Evolutionary conservation across 2,797 vertebrate species (phyloP).

Genomic region (Tadarida brasiliensis): DNA sequence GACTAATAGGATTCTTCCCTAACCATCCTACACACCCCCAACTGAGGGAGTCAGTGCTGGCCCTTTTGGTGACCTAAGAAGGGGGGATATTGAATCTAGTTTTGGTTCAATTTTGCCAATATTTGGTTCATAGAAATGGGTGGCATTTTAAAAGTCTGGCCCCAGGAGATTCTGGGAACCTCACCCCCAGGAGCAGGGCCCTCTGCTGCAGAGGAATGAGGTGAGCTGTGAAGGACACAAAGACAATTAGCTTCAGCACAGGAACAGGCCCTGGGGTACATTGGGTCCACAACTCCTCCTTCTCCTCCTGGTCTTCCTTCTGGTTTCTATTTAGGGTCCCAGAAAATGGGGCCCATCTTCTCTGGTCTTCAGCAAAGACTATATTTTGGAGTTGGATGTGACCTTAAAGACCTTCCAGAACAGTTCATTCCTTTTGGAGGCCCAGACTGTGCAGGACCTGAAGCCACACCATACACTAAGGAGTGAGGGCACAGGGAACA

Average conservation of each 20-base stretch:
- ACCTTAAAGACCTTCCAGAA: constrained; percentile 46
- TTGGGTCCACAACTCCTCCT: background rate
- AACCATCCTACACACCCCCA: background rate
- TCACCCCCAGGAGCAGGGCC: background rate
- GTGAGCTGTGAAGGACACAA: constrained; percentile 9
- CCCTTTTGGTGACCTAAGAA: constrained; percentile 48
- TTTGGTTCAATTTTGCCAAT: constrained; percentile 40
- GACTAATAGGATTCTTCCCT: constrained; percentile 38
- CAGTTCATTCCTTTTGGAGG: constrained; percentile 18
- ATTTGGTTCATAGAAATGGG: constrained; percentile 22
- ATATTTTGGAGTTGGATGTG: constrained; percentile 53
- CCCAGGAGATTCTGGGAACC: constrained; percentile 28
- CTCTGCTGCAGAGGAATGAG: background rate
- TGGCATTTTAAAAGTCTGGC: constrained; percentile 47
- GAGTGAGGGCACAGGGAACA: constrained; percentile 51
- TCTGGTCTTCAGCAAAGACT: constrained; percentile 53
- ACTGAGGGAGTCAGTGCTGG: background rate
- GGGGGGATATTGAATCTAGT: constrained; percentile 46
- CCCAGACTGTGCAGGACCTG: background rate
- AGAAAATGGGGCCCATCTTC: constrained; percentile 35
- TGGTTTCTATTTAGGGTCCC: constrained; percentile 59
- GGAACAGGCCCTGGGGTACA: background rate
- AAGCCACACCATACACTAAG: constrained; percentile 30
- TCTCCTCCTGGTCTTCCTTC: background rate
- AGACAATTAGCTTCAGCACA: constrained; percentile 54